Evolutionary conservation across 2,888 invertebrate genomes (phyloP).

Genomic region (Aproaerema taeniolella): DNA sequence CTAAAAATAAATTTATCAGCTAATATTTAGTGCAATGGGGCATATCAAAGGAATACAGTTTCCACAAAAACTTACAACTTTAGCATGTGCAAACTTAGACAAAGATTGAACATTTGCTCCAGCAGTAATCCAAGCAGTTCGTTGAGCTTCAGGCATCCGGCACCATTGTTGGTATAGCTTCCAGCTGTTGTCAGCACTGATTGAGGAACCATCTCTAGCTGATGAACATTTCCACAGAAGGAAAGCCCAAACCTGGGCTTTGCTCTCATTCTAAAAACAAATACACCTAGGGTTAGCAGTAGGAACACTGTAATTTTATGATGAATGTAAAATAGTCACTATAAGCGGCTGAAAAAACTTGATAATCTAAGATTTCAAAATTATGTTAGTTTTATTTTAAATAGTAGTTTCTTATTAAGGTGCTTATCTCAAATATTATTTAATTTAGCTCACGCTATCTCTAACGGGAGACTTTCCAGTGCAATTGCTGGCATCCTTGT

Average conservation of each 20-base stretch:
- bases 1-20: no score
- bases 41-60: neutral
- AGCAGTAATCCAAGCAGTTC: slow-evolving; percentile 88
- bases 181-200: slow-evolving; percentile 83
- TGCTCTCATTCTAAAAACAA: slow-evolving; percentile 83
- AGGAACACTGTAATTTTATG: no score
- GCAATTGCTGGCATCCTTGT: slow-evolving; percentile 80
- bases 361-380: no score
- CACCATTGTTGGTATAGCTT: slow-evolving; percentile 90
- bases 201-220: slow-evolving; percentile 57
- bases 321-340: neutral
- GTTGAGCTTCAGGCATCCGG: slow-evolving; percentile 83
- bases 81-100: slow-evolving; percentile 81
- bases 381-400: no score
- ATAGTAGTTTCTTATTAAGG: no score
- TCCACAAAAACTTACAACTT: slow-evolving; percentile 80
- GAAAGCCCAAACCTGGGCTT: slow-evolving; percentile 92
- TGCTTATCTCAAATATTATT: neutral
- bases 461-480: slow-evolving; percentile 80
- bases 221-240: slow-evolving; percentile 85
- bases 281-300: no score
- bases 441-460: slow-evolving; percentile 78
- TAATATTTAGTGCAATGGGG: slow-evolving; percentile 3
- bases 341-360: no score
- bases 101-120: slow-evolving; percentile 86